These are phyloP conservation scores for Anoplolepis gracilipes DNA, from an alignment of 1,140 invertebrate species.

Conservation along the genomic window DNA sequence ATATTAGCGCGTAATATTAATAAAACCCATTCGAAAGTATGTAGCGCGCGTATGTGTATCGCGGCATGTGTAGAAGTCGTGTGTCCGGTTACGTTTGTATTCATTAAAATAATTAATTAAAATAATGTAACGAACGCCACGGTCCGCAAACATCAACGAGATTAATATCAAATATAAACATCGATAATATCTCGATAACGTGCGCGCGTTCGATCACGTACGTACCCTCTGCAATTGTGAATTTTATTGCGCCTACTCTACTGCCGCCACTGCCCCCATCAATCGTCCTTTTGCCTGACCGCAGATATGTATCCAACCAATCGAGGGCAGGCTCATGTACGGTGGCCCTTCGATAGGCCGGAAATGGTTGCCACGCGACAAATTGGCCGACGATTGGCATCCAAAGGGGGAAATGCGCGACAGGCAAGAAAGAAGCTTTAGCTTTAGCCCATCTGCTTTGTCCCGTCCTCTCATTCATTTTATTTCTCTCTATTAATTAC, in stretches of 20 bases:
- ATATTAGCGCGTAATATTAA: conserved; percentile 47
- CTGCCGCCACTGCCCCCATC: conserved; percentile 14
- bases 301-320: conserved; percentile 68
- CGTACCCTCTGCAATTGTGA: conserved; percentile 46
- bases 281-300: conserved; percentile 64
- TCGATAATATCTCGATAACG: conserved; percentile 54
- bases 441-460: conserved; percentile 47
- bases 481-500: too few species aligned
- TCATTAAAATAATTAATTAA: conserved; percentile 75
- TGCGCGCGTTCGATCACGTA: conserved; percentile 59
- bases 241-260: conserved; percentile 72
- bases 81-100: conserved; percentile 55
- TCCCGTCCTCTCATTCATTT: conserved; percentile 67
- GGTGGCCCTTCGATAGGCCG: conserved; percentile 62
- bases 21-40: conserved; percentile 42
- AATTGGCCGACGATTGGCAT: conserved; percentile 78
- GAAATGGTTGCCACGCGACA: conserved; percentile 75
- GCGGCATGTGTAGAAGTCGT: not conserved
- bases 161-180: conserved; percentile 75
- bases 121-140: conserved; percentile 70
- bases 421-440: conserved; percentile 45
- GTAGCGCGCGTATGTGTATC: not conserved
- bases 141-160: conserved; percentile 65
- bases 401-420: conserved; percentile 21
- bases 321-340: conserved; percentile 53